Evolutionary conservation across 2,888 invertebrate species (phyloP), one percentile per base, ranked within the genome.

Genomic region (Elmis aenea): DNA sequence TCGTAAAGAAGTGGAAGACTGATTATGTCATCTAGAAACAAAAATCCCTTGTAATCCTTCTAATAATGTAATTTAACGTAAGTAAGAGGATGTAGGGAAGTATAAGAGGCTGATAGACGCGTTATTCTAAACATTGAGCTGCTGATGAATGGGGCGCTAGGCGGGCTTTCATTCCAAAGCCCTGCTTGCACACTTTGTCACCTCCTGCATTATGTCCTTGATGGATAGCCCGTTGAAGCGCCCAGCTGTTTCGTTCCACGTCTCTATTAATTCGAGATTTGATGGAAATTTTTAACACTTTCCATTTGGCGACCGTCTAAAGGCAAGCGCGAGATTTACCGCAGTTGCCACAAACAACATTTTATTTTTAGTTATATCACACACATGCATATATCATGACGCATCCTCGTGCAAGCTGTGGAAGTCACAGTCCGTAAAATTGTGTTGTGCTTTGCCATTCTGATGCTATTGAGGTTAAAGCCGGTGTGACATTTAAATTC

Each of bases 181-280:
- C 58, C 54, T 52, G 58, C 59, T 59, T 60, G 59, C 59, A 59
- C 62, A 62, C 62, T 63, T 64, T 62, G 62, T 62, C 62, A 62
- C 62, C 59, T 59, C 54, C 50, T 55, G 58, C 61, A 61, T 62
- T 60, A 58, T 60, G 57, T 52, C 58, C 61, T 63, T 64, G 64
- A 64, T 63, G 57, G 64, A 64, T 64, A 61, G 60, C 54, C 51
- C 42, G 40, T 51, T 48, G 53, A 41, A 55, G 50, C 54, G 55
- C 55, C 57, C 59, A 60, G 58, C 59, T 62, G 61, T 61, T 62
- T 46, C 54, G 59, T 52, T 53, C 53, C 55, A 62, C 61, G 54
- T 59, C 60, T 62, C 62, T 59, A 63, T 62, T 62, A 63, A 64
- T 61, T 59, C 55, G 52, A 52, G 57, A 55, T 59, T 59, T 58